Base-by-base conservation (phyloP, 2,888 invertebrate species). In the Carcina quercana region DNA sequence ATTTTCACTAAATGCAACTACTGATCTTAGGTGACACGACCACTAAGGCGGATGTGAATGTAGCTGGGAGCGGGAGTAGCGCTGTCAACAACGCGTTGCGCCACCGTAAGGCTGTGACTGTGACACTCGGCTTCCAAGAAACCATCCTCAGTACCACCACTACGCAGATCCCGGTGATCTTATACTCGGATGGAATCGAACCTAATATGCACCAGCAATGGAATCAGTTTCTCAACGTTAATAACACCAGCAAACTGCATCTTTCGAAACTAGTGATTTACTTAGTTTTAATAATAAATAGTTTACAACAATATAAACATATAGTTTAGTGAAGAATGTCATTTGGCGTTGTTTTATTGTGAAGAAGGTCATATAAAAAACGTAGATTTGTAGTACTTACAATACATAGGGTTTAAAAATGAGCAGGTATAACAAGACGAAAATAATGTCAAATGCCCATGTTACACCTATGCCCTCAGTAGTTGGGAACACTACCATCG, bases 51-150 rank as follows among this genome's bases (percentile, higher is more conserved):
- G 35, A 40, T 13, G 40, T 49, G 6, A 67, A 53, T 32, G 54
- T 59, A 6, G 79, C 79, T 0, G 72, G 71, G 42, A 65, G 73
- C 3, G 71, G 74, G 48, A 51, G 79, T 38, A 51, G 52, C 21
- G 75, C 68, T 2, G 37, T 59, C 14, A 49, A 75, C 33, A 52
- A 58, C 2, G 56, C 50, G n/a, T 60, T 53, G 25, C 61, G 62
- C 3, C 57, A 54, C 24, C 64, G 69, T 17, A 61, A 61, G 10
- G 25, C 11, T 11, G 14, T 21, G 7, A 24, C 19, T 12, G 15
- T n/a, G 14, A 10, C 11, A 10, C 10, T 14, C 2, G 24, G 12
- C 10, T 10, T 3, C 3, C 12, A 28, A 7, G 28, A 10, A 14
- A n/a, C n/a, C n/a, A n/a, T n/a, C n/a, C 6, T 12, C 3, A 10